Conservation (phyloP, 1,140 invertebrate genomes). For the Heliconius congener region DNA sequence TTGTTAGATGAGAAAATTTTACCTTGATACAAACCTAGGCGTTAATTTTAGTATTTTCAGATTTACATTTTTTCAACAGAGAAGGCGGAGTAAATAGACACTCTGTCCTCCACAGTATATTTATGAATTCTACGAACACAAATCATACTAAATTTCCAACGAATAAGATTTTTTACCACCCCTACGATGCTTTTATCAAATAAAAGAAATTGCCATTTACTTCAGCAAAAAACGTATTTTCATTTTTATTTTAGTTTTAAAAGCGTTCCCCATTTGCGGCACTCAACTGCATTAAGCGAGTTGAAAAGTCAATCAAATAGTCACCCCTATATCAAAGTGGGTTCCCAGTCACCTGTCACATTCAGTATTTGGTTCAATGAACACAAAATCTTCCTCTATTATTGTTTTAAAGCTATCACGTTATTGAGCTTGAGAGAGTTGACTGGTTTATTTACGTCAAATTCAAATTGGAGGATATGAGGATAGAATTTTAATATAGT, state of each 20-base stretch:
- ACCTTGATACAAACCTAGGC: too few relatives aligned
- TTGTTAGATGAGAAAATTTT: too few relatives aligned
- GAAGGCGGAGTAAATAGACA: too few relatives aligned
- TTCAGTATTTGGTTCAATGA: not conserved
- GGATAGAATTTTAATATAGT: too few relatives aligned
- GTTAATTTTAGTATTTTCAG: too few relatives aligned
- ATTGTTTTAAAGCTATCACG: constrained; percentile 7
- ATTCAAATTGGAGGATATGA: not conserved
- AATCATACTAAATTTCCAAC: too few relatives aligned
- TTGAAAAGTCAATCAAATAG: constrained; percentile 13
- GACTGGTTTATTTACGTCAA: not conserved
- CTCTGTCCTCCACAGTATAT: too few relatives aligned
- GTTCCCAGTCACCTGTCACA: constrained; percentile 4
- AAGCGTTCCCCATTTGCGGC: constrained; percentile 11
- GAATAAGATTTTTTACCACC: not conserved
- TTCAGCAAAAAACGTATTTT: constrained; percentile 10
- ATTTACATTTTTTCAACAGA: too few relatives aligned
- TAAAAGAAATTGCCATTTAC: constrained; percentile 4
- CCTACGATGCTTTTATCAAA: not conserved
- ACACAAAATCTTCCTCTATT: constrained; percentile 9
- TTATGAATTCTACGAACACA: too few relatives aligned
- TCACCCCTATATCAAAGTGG: constrained; percentile 9
- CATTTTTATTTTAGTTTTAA: not conserved
- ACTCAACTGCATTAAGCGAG: constrained; percentile 2
- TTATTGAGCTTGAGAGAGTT: not conserved